Evolutionary conservation across 2,113 vertebrate genomes (phyloP).

Genomic region (Balaeniceps rex): DNA sequence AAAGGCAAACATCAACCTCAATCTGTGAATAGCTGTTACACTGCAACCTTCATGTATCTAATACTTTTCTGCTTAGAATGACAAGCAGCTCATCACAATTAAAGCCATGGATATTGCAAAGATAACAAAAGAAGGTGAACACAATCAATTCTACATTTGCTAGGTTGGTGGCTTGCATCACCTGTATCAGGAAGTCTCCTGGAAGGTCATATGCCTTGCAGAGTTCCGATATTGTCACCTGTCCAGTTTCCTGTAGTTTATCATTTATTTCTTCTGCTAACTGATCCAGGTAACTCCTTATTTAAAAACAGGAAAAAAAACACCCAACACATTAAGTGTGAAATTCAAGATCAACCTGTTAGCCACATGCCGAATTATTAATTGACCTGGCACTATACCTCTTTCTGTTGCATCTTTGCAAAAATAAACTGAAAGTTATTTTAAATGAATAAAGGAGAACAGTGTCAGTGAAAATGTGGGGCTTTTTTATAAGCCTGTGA

Average conservation of each 20-base stretch:
- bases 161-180: constrained; percentile 47
- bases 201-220: constrained; percentile 94
- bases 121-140: neutral
- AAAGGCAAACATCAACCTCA: neutral
- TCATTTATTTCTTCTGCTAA: constrained; percentile 96
- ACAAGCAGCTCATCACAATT: neutral
- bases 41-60: neutral
- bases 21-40: neutral
- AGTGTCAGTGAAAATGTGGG: neutral
- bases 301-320: neutral
- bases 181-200: constrained; percentile 91
- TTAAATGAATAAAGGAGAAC: neutral
- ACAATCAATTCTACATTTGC: neutral
- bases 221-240: constrained; percentile 89
- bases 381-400: neutral
- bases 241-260: constrained; percentile 93
- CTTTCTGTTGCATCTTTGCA: neutral
- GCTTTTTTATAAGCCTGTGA: neutral
- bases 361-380: neutral
- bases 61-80: neutral
- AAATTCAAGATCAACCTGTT: neutral
- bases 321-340: neutral
- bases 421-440: neutral
- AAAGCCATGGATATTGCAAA: neutral
- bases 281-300: constrained; percentile 87